These are phyloP conservation scores for Belonocnema kinseyi DNA, from an alignment of 1,140 invertebrate species.

Conservation along the genomic window DNA sequence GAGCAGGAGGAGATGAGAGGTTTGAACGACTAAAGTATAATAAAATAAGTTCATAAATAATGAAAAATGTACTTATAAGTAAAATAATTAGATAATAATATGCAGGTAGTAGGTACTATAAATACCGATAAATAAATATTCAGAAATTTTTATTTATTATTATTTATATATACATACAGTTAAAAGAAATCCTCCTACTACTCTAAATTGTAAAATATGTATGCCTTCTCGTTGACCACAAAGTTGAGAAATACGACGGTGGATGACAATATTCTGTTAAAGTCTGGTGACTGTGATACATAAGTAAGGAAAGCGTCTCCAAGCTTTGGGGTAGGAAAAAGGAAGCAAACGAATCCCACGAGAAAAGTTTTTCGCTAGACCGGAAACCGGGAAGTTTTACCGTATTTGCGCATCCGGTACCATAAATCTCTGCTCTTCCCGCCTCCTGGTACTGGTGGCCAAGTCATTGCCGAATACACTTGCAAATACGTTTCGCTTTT, in stretches of 20 bases:
- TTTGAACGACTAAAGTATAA: too few relatives aligned
- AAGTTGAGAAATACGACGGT: conserved; percentile 41
- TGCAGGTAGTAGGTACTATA: too few relatives aligned
- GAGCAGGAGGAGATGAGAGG: too few relatives aligned
- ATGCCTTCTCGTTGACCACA: conserved; percentile 10
- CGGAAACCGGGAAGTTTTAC: conserved; percentile 64
- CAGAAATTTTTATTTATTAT: too few relatives aligned
- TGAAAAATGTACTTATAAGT: too few relatives aligned
- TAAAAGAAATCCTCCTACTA: background rate
- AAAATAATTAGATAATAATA: too few relatives aligned
- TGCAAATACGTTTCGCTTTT: conserved; percentile 48
- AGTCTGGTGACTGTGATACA: conserved; percentile 54
- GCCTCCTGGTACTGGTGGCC: conserved; percentile 51
- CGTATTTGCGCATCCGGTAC: conserved; percentile 64
- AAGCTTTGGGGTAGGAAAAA: conserved; percentile 43
- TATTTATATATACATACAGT: too few relatives aligned
- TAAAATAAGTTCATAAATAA: too few relatives aligned
- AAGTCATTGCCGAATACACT: conserved; percentile 59
- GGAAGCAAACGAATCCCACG: conserved; percentile 46
- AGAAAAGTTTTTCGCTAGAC: conserved; percentile 61
- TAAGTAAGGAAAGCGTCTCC: conserved; percentile 52
- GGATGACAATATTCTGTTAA: conserved; percentile 52
- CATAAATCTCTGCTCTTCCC: conserved; percentile 57
- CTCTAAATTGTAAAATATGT: conserved; percentile 13
- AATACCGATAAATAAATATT: too few relatives aligned